phyloP scores from a whole-genome alignment of 2,888 invertebrate species.

The Meta bourneti region DNA sequence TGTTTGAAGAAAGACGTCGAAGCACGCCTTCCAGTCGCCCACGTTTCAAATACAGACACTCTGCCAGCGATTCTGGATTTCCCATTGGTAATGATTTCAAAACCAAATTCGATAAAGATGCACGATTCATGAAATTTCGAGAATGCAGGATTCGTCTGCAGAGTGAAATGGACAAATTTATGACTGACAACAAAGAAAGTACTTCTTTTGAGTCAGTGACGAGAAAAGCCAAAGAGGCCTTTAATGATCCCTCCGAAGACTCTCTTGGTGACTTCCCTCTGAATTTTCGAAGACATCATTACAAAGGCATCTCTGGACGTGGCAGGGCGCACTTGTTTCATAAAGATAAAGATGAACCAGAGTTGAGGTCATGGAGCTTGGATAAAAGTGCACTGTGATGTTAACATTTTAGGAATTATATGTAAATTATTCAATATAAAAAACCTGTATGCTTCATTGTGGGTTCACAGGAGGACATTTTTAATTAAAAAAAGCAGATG shows the following conservation, averaged over 20 bases:
- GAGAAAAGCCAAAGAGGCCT: constrained; percentile 63
- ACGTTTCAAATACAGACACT: constrained; percentile 73
- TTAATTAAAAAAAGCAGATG: not conserved
- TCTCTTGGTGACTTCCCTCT: constrained; percentile 69
- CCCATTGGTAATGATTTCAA: constrained; percentile 54
- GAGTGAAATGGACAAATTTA: constrained; percentile 71
- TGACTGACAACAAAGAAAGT: constrained; percentile 48
- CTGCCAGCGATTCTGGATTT: constrained; percentile 75
- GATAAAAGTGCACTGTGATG: constrained; percentile 74
- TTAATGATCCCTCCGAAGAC: constrained; percentile 66
- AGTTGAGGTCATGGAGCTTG: constrained; percentile 74
- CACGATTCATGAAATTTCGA: constrained; percentile 67
- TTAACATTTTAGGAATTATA: not conserved
- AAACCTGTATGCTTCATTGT: not conserved
- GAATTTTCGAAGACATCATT: constrained; percentile 57
- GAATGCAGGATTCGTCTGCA: constrained; percentile 66
- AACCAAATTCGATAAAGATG: constrained; percentile 62
- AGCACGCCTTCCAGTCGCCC: constrained; percentile 67
- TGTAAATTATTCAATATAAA: too few relatives aligned
- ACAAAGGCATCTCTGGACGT: constrained; percentile 41
- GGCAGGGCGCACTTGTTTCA: constrained; percentile 57
- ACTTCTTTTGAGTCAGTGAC: constrained; percentile 62
- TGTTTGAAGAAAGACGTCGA: constrained; percentile 71
- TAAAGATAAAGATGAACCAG: constrained; percentile 65
- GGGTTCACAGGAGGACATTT: not conserved